Base-by-base conservation (phyloP, 37 sponge, comb jelly and placozoan genomes). In the Bolinopsis microptera region DNA sequence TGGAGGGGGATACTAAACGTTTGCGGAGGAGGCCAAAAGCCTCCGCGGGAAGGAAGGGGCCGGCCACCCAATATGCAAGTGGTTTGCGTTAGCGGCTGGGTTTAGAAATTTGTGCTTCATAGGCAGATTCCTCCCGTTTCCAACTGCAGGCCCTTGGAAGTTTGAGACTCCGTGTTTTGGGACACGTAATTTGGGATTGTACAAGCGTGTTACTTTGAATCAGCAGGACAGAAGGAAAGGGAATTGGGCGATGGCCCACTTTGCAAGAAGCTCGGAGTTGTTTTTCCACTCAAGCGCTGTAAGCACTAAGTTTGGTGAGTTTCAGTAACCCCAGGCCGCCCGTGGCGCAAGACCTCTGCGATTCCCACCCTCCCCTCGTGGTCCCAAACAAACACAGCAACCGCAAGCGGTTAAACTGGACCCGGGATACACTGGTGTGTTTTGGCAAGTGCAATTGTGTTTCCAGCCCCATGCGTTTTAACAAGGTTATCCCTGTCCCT, bases 361-460 rank as follows among this genome's bases (percentile, higher is more conserved):
- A 98, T 2, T 97, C n/a, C n/a, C n/a, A n/a, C 98, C 27, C 96
- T 96, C 96, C 97, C 98, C 83, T 98, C 98, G 48, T 98, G 97
- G 72, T 98, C n/a, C n/a, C 98, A 92, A 94, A 98, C 36, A 97
- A 94, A 48, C 75, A 90, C 76, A 90, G 40, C 34, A 90, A 92
- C n/a, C n/a, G n/a, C n/a, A n/a, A n/a, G 41, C 92, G 32, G 75
- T 38, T 8, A 23, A 32, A 35, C 34, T 0, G 39, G 72, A 77
- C 77, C 21, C 28, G n/a, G 28, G 36, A 40, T 8, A 38, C 0
- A 24, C 27, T 77, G 48, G n/a, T n/a, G n/a, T n/a, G 8, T 21
- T 41, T 93, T 77, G 82, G 69, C 36, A 0, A 93, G 67, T 35
- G 95, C 98, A 94, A n/a, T n/a, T n/a, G n/a, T 95, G 76, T 0